Conservation (phyloP, 1,140 invertebrate genomes). For the Amyelois transitella region DNA sequence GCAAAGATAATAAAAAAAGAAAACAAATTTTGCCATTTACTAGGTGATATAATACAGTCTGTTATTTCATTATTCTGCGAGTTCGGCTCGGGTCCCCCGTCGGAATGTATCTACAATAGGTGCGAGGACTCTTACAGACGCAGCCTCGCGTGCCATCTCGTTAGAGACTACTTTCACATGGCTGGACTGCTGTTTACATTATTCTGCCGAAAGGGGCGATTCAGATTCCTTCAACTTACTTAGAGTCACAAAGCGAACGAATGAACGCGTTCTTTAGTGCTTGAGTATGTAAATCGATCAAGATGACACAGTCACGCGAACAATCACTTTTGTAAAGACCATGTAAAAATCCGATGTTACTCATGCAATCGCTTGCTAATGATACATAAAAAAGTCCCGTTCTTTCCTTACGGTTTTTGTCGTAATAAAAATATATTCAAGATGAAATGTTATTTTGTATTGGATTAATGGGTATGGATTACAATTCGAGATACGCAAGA, state of each 20-base stretch:
- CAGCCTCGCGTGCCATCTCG: conserved; percentile 30
- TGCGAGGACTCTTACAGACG: conserved; percentile 7
- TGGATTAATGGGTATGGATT: neutral
- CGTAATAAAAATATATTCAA: neutral
- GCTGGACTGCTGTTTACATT: conserved; percentile 28
- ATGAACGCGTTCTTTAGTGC: too few species aligned
- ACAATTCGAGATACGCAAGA: neutral
- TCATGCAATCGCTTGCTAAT: neutral
- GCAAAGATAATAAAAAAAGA: too few species aligned
- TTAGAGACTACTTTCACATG: conserved; percentile 37
- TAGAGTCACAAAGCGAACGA: too few species aligned
- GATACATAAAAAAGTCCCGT: neutral
- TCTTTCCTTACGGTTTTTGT: neutral
- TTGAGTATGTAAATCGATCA: neutral
- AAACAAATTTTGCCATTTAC: too few species aligned
- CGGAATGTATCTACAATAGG: conserved; percentile 17
- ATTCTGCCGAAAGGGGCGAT: too few species aligned
- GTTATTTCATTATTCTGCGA: too few species aligned
- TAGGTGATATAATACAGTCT: too few species aligned
- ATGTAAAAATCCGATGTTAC: neutral
- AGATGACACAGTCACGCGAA: neutral
- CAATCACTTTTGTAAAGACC: neutral
- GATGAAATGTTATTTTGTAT: neutral
- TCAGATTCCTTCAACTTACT: too few species aligned
- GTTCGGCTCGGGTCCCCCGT: too few species aligned